Conservation (phyloP, 2,113 vertebrate genomes). For the Cynoglossus semilaevis region DNA sequence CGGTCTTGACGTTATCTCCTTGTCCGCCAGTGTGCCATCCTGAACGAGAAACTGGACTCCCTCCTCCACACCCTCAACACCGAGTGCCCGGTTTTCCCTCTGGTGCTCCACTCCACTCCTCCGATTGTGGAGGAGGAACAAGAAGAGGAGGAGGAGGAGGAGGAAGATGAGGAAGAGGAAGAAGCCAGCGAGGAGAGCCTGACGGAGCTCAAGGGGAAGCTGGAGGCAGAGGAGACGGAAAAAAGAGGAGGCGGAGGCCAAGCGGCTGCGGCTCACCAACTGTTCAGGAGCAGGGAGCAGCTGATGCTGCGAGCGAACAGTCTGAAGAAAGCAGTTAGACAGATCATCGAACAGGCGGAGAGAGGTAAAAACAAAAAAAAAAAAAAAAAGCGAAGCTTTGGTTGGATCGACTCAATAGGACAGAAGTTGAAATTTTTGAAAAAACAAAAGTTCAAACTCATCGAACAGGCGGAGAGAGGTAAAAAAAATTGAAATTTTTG, state of each 20-base stretch:
- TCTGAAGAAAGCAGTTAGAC: conserved; percentile 93
- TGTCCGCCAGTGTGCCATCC: conserved; percentile 81
- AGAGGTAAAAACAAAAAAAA: conserved; percentile 76
- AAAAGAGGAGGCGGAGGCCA: conserved; percentile 65
- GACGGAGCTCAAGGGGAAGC: conserved; percentile 85
- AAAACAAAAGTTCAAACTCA: no score
- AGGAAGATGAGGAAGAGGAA: conserved; percentile 76
- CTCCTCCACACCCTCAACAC: conserved; percentile 88
- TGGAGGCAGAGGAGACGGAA: conserved; percentile 78
- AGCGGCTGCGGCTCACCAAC: conserved; percentile 68
- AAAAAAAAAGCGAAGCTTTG: no score
- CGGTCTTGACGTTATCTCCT: neutral
- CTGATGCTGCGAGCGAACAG: conserved; percentile 95
- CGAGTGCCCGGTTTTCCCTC: conserved; percentile 76
- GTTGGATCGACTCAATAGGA: no score
- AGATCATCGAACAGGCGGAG: conserved; percentile 94
- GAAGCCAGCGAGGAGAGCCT: conserved; percentile 89
- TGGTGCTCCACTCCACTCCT: conserved; percentile 72
- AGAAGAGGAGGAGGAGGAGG: conserved; percentile 77
- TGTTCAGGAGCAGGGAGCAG: conserved; percentile 85
- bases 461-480: no score
- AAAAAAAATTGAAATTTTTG: no score
- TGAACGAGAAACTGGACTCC: conserved; percentile 94
- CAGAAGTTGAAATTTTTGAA: no score
- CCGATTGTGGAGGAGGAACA: conserved; percentile 87